Evolutionary conservation across 2,797 vertebrate genomes (phyloP).

Genomic region (Sebastes vulpes): DNA sequence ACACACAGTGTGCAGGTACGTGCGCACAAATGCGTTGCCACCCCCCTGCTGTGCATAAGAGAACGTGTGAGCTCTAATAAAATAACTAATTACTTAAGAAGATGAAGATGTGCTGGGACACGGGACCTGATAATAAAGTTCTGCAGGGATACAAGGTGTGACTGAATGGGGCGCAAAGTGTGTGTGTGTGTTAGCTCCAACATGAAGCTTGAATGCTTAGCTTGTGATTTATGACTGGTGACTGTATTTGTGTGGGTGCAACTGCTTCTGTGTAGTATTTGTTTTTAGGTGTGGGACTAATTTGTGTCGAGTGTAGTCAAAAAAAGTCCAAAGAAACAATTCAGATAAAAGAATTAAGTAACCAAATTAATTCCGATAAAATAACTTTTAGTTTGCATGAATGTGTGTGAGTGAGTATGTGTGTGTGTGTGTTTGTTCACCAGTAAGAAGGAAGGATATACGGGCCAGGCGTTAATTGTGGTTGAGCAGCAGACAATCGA

Average conservation of each 20-base stretch:
- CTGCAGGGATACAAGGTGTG: conserved; percentile 17
- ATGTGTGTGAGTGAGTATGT: background rate
- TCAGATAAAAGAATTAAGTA: background rate
- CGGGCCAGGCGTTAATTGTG: conserved; percentile 62
- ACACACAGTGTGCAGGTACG: conserved; percentile 6
- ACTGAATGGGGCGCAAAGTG: background rate
- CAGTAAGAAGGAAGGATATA: conserved; percentile 41
- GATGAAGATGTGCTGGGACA: conserved; percentile 61
- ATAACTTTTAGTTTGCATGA: conserved; percentile 6
- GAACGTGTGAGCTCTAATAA: conserved; percentile 57
- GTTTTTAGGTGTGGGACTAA: background rate
- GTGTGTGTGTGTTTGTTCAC: conserved; percentile 1
- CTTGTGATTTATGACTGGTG: background rate
- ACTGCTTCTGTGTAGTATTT: background rate
- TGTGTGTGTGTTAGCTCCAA: background rate
- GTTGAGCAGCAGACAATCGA: conserved; percentile 69
- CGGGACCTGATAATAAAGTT: conserved; percentile 58
- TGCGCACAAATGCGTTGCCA: background rate
- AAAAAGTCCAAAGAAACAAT: background rate
- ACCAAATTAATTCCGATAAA: background rate
- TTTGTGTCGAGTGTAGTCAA: background rate
- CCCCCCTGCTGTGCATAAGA: conserved; percentile 27
- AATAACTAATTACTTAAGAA: conserved; percentile 78
- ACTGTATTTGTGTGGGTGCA: background rate
- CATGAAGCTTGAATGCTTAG: background rate